Conservation (phyloP, 23 tunicate species). For the Clavelina lepadiformis region DNA sequence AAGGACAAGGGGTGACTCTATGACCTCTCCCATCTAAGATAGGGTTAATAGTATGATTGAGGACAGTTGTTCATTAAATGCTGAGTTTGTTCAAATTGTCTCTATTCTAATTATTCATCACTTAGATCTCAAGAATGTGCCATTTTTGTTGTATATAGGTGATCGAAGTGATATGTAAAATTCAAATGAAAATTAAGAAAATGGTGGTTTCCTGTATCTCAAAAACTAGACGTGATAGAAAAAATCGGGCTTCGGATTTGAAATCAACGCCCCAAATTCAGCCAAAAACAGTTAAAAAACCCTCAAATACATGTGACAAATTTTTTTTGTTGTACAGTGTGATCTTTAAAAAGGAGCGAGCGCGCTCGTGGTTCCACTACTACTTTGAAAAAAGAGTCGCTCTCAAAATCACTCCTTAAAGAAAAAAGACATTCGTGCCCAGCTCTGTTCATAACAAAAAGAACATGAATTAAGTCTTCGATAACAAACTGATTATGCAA, state of each 20-base stretch:
- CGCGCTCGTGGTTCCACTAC: no score
- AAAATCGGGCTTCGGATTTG: conserved; percentile 21
- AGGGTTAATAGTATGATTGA: no score
- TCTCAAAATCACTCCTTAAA: no score
- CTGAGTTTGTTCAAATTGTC: conserved; percentile 13
- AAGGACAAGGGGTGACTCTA: no score
- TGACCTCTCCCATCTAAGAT: no score
- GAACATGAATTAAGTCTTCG: no score
- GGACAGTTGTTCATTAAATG: neutral
- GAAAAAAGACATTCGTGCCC: no score
- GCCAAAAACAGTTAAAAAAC: conserved; percentile 2
- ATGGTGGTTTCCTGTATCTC: neutral
- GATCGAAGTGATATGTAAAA: neutral
- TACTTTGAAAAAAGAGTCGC: no score
- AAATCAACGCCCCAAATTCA: conserved; percentile 3
- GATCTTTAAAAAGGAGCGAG: no score
- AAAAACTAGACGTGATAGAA: conserved; percentile 8
- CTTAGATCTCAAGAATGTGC: neutral
- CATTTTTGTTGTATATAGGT: neutral
- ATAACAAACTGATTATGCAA: no score
- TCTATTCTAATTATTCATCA: conserved; percentile 7
- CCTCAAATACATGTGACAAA: conserved; percentile 9
- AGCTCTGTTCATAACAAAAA: no score
- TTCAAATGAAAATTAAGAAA: neutral
- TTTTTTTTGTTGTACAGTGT: conserved; percentile 9